These are phyloP conservation scores for Lordiphosa collinella DNA, from an alignment of 1,140 invertebrate genomes.

Conservation along the genomic window DNA sequence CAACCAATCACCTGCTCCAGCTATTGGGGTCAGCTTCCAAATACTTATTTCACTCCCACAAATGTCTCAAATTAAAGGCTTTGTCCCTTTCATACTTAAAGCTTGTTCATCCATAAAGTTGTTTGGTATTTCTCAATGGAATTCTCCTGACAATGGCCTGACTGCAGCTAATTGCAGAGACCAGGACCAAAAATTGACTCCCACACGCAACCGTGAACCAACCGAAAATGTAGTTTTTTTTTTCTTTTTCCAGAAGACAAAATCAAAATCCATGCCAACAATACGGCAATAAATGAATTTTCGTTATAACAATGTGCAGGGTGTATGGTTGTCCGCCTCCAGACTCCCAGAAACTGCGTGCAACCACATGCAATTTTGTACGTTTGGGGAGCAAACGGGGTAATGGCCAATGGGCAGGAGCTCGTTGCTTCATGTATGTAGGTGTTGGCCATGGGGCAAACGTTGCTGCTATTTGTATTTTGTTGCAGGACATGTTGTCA, in stretches of 20 bases:
- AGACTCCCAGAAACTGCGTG: conserved; percentile 27
- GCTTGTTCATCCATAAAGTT: not conserved
- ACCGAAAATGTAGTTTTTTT: conserved; percentile 12
- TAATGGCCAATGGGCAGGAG: not conserved
- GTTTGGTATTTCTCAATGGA: not conserved
- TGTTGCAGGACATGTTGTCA: conserved; percentile 56
- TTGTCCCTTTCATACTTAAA: not conserved
- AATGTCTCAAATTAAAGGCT: not conserved
- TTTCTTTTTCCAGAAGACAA: conserved; percentile 27
- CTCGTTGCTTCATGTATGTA: conserved; percentile 14
- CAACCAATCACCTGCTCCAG: too few relatives aligned
- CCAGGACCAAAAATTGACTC: not conserved
- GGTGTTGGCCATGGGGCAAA: conserved; percentile 38
- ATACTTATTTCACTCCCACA: too few relatives aligned
- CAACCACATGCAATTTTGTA: conserved; percentile 62
- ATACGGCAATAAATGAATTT: conserved; percentile 67
- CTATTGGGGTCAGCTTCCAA: too few relatives aligned
- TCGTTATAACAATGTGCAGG: conserved; percentile 43
- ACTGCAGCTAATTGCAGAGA: conserved; percentile 9
- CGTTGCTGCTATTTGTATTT: conserved; percentile 60
- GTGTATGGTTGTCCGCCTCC: not conserved
- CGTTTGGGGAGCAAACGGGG: not conserved
- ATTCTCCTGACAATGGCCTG: conserved; percentile 1
- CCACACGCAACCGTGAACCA: not conserved
- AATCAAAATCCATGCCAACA: conserved; percentile 52